These are phyloP conservation scores for Drosophila suzukii DNA, from an alignment of 1,140 invertebrate genomes.

Conservation along the genomic window DNA sequence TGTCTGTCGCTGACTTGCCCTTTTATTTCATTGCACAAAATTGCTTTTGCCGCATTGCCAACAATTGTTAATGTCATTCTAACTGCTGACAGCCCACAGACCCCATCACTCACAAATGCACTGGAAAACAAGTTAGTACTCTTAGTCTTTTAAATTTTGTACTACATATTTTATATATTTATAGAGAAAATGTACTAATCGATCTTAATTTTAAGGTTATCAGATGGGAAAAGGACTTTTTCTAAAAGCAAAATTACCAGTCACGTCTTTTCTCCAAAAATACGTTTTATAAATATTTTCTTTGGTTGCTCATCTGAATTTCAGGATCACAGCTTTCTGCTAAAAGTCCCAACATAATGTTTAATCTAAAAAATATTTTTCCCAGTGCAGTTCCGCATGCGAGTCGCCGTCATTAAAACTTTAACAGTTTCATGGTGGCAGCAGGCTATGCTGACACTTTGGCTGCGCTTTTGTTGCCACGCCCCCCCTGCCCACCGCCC, in stretches of 20 bases:
- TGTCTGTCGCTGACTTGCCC: conserved; percentile 33
- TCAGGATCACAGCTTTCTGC: no score
- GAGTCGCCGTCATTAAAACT: conserved; percentile 72
- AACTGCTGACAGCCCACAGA: conserved; percentile 55
- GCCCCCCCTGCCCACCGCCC: conserved; percentile 9
- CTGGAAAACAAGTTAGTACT: background rate
- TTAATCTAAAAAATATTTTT: background rate
- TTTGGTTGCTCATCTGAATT: no score
- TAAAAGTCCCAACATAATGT: no score
- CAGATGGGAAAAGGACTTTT: no score
- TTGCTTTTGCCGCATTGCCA: conserved; percentile 80
- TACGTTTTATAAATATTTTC: no score
- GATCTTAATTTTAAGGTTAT: background rate
- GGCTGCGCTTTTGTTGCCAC: conserved; percentile 37
- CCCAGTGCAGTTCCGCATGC: conserved; percentile 8
- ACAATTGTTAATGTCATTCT: conserved; percentile 80
- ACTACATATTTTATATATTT: background rate
- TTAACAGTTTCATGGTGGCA: conserved; percentile 73
- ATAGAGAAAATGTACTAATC: background rate
- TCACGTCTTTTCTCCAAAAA: no score
- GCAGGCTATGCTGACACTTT: conserved; percentile 64
- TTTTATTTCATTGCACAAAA: conserved; percentile 77
- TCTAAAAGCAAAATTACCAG: no score
- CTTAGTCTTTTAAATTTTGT: no score
- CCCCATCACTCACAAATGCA: conserved; percentile 12